Evolutionary conservation across 2,113 vertebrate genomes (phyloP).

Genomic region (Dolichotis patagonum): DNA sequence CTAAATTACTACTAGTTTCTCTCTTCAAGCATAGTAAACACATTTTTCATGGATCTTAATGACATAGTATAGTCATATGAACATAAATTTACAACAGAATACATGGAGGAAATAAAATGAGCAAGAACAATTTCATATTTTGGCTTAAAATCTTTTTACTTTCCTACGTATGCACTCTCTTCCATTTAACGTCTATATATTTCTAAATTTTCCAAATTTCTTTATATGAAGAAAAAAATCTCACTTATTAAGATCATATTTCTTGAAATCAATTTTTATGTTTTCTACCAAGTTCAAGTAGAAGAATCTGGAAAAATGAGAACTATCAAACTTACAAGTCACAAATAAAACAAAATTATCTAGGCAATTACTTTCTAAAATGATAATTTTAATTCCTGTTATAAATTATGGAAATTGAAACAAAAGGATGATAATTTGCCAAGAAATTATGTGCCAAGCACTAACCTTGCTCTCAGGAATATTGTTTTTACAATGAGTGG

Average conservation of each 20-base stretch:
- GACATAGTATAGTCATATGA: neutral
- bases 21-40: neutral
- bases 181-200: neutral
- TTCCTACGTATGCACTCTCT: neutral
- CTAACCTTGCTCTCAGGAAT: slow-evolving; percentile 39
- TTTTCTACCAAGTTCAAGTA: slow-evolving; percentile 23
- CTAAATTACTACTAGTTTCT: neutral
- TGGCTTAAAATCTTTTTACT: slow-evolving; percentile 39
- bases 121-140: neutral
- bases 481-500: neutral
- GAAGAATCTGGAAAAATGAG: neutral
- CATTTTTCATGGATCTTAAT: neutral
- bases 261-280: slow-evolving; percentile 39
- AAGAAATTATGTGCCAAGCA: neutral
- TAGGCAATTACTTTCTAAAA: slow-evolving; percentile 20
- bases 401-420: slow-evolving; percentile 30
- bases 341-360: neutral
- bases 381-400: slow-evolving; percentile 1
- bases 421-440: neutral
- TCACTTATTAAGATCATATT: slow-evolving; percentile 59
- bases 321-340: slow-evolving; percentile 22
- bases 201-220: neutral
- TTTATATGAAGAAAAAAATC: neutral
- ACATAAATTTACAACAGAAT: neutral
- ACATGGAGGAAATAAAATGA: neutral